Evolutionary conservation across 2,888 invertebrate species (phyloP).

Genomic region (Drosophila stalkeri): DNA sequence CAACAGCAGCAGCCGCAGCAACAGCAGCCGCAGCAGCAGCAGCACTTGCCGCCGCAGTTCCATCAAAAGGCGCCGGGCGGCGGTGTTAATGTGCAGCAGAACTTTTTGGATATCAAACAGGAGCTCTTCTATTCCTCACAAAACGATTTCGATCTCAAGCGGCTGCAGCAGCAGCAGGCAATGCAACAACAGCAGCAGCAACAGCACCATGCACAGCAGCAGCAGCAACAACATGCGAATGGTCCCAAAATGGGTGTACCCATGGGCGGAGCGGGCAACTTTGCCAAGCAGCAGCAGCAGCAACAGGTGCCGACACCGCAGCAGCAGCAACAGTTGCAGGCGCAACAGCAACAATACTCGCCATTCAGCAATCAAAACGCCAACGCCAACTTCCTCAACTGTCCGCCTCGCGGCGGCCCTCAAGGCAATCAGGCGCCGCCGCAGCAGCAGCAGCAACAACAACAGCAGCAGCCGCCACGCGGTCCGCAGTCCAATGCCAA

Average conservation of each 20-base stretch:
- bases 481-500: conserved; percentile 72
- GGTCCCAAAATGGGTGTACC: conserved; percentile 82
- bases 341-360: conserved; percentile 87
- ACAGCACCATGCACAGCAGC: conserved; percentile 69
- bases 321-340: conserved; percentile 77
- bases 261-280: conserved; percentile 74
- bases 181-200: conserved; percentile 79
- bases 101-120: conserved; percentile 87
- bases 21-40: conserved; percentile 75
- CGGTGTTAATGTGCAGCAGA: conserved; percentile 83
- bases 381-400: conserved; percentile 83
- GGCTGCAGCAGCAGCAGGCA: conserved; percentile 84
- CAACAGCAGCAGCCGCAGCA: conserved; percentile 67
- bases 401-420: conserved; percentile 79
- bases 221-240: conserved; percentile 72
- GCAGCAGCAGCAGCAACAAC: conserved; percentile 62
- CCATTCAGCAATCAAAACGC: conserved; percentile 86
- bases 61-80: conserved; percentile 84
- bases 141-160: conserved; percentile 85
- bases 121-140: conserved; percentile 86
- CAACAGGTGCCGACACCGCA: conserved; percentile 77
- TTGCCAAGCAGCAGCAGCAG: conserved; percentile 81
- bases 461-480: conserved; percentile 60
- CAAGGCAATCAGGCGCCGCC: conserved; percentile 62
- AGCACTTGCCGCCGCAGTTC: conserved; percentile 81